Base-by-base conservation (phyloP, 1,140 invertebrate genomes). In the Polypedilum vanderplanki region DNA sequence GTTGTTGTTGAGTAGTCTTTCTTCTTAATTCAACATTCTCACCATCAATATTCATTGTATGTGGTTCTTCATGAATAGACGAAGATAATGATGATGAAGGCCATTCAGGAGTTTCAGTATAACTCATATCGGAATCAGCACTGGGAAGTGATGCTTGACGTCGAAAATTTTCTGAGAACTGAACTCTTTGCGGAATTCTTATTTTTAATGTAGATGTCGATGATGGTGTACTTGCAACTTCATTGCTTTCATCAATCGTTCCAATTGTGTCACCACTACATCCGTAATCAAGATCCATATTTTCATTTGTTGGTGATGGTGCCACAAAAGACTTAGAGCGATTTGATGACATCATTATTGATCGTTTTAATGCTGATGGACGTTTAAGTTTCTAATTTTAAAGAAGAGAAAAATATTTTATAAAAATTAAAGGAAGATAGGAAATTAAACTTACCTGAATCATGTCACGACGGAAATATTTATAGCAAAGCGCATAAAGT, bases 401-500 rank as follows among this genome's bases (percentile, higher is more conserved):
- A 40, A 40, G 2, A 8, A n/a, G 15, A 65, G n/a, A 65, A 7
- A n/a, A 65, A 65, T 12, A 65, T 20, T 33, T 18, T n/a, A n/a
- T n/a, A n/a, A n/a, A n/a, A n/a, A n/a, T n/a, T n/a, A n/a, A n/a
- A n/a, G n/a, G n/a, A n/a, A n/a, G n/a, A n/a, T n/a, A n/a, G n/a
- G n/a, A n/a, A n/a, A n/a, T n/a, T 46, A 5, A n/a, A 73, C 24
- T 64, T 75, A 75, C 67, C 40, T 75, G 81, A 40, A 83, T 82
- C 79, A 82, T 80, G 75, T 83, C 88, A 82, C 89, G 85, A 77
- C 90, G 84, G 79, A 93, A 93, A 82, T 92, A 92, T 83, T 95
- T 95, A 79, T 95, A 98, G 73, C 96, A 91, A 79, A 97, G 88
- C 4, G 92, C 90, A 85, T 98, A 95, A 5, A 98, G 82, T 81